Evolutionary conservation across 2,888 invertebrate genomes (phyloP), one percentile per base, ranked within the genome.

Genomic region (Ormia ochracea): DNA sequence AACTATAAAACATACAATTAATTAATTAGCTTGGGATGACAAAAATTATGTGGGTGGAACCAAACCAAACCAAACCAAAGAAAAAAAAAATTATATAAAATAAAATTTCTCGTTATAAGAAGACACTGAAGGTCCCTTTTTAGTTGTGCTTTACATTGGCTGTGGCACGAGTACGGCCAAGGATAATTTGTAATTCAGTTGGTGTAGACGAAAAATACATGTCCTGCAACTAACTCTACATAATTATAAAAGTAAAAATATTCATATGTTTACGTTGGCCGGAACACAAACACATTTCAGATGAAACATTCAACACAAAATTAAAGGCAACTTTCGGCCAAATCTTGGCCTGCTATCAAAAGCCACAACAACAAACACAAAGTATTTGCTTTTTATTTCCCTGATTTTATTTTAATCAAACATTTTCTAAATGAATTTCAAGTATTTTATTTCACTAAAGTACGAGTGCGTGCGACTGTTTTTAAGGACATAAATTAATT

Each of bases 11-110:
- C 66, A 54, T 31, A 76, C 88, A 87, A 87, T 87, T 87, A 87
- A 87, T 87, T 87, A 87, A 87, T 87, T 87, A 87, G 88, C 85
- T 86, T 83, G 63, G 83, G 85, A 85, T 85, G 88, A 86, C 88
- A 87, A 86, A 87, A 87, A 87, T 87, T 87, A 87, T 75, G 83
- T 85, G 85, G 86, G 86, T 80, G 82, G 54, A 31, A 68, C 41
- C 48, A 56, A 41, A 28, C 17, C 33, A 23, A 54, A 14, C n/a
- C n/a, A 19, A 14, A 52, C 19, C 31, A 76, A 43, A 17, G 7
- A 17, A 38, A 28, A 45, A 63, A 52, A 68, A 65, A 45, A 70
- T 59, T 54, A 73, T 73, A 63, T 65, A n/a, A n/a, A n/a, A n/a
- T n/a, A n/a, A n/a, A n/a, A n/a, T n/a, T n/a, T n/a, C n/a, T n/a